Base-by-base conservation (phyloP, 2,888 invertebrate species). In the Watsonalla cultraria region DNA sequence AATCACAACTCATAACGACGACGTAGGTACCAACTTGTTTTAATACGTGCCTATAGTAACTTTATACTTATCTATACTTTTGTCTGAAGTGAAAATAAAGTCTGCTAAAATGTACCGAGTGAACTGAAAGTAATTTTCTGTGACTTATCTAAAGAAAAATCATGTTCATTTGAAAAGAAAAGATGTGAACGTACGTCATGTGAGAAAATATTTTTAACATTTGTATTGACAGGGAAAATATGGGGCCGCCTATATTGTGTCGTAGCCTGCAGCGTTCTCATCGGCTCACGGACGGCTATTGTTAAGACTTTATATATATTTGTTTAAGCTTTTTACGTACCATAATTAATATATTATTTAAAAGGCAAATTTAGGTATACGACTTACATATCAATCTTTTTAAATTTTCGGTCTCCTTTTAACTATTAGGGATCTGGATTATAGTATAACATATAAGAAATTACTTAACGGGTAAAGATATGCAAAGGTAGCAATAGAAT, bases 161-260 rank as follows among this genome's bases (percentile, higher is more conserved):
- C 70, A 70, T 68, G 70, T 74, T 74, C 74, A 72, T 71, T 72
- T 73, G 72, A 72, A 75, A 76, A 72, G 71, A 79, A 77, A 78
- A 71, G 68, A 76, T 70, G 68, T 72, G 71, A 74, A 73, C 70
- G 71, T 64, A 68, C n/a, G 49, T 42, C 42, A 42, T 11, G 42
- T 42, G 37, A 15, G 71, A 72, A 81, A 83, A 78, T 75, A 80
- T 78, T 80, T 82, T 78, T 78, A 78, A 77, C 80, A 78, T 80
- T 81, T 79, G 74, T 80, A 76, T 81, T 80, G 76, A 76, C 75
- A 72, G 66, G 72, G 69, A 76, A 78, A 78, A 78, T 80, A 78
- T 72, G 64, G 70, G 72, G 63, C 65, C 57, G 70, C 62, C 66
- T 62, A 61, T 61, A 55, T 60, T 56, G 60, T 64, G 63, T 58